Base-by-base conservation (phyloP, 2,797 vertebrate genomes). In the Gadopsis marmoratus region DNA sequence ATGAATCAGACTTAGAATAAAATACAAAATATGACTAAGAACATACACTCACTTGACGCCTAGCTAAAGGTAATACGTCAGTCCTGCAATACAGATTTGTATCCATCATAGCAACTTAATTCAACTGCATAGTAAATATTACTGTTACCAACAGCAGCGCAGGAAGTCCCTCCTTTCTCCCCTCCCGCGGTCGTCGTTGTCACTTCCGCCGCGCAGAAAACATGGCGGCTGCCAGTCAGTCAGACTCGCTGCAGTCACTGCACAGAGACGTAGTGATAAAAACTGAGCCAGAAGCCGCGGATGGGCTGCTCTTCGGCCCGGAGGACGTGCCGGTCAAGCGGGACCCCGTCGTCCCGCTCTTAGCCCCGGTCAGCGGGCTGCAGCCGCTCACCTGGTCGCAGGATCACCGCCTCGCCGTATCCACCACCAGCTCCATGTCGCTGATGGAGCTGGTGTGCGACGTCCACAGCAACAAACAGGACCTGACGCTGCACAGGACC, bases 331-430 rank as follows among this genome's bases (percentile, higher is more conserved):
- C 76, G 10, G 59, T 86, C 0, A 81, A 68, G 74, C 92, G 97
- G 56, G 97, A 98, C 0, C 97, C 97, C 10, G 94, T 92, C 7
- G 94, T 98, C 48, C 86, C 89, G 76, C 93, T 99, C 74, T 79
- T 96, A 79, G 91, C 96, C 9, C 87, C 96, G 0, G 95, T 97
- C 19, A 96, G 95, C 91, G 97, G 97, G 23, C 53, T 95, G 85
- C 96, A 97, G 91, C 97, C 97, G 35, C 93, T 99, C 63, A 77
- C 93, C 50, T 99, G 98, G 98, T 97, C 98, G 0, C 96, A 97
- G 86, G 98, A 99, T 16, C 97, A 98, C 93, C 95, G 97, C 66
- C 93, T 99, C 76, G 95, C 97, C 2, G 97, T 96, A 69, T 96
- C 95, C 89, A 97, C 96, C 54, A 88, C 92, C 69, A 94, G 89